These are phyloP conservation scores for Drosophila mojavensis DNA, from an alignment of 1,140 invertebrate genomes.

Conservation along the genomic window DNA sequence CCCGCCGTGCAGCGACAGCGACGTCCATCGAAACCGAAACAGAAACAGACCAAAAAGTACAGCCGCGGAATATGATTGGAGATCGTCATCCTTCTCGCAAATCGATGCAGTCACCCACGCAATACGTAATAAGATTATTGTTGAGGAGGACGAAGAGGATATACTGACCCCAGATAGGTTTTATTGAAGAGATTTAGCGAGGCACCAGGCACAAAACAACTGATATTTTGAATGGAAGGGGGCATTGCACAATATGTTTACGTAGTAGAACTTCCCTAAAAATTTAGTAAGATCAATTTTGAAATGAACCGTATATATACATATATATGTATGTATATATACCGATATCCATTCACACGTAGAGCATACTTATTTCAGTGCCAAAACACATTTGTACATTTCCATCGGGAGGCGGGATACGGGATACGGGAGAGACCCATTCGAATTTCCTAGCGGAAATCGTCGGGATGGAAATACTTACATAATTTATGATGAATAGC, in stretches of 20 bases:
- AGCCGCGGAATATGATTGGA: constrained; percentile 14
- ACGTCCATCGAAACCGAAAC: constrained; percentile 15
- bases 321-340: not conserved
- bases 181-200: constrained; percentile 82
- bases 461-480: constrained; percentile 29
- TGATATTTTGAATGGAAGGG: not conserved
- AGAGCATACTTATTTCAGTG: constrained; percentile 56
- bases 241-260: constrained; percentile 28
- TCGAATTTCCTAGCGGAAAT: constrained; percentile 9
- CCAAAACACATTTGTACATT: constrained; percentile 78
- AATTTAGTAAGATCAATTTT: not conserved
- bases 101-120: constrained; percentile 74
- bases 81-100: constrained; percentile 61
- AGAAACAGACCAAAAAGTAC: constrained; percentile 36
- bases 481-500: constrained; percentile 51
- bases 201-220: constrained; percentile 17
- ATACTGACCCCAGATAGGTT: constrained; percentile 77
- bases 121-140: constrained; percentile 80
- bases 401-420: constrained; percentile 35
- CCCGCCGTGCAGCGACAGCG: constrained; percentile 23
- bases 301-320: not conserved
- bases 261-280: constrained; percentile 4
- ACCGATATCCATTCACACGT: constrained; percentile 4
- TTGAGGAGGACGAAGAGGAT: constrained; percentile 82
- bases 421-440: not conserved